phyloP scores from a whole-genome alignment of 2,797 vertebrate genomes.

The Agapornis canus region DNA sequence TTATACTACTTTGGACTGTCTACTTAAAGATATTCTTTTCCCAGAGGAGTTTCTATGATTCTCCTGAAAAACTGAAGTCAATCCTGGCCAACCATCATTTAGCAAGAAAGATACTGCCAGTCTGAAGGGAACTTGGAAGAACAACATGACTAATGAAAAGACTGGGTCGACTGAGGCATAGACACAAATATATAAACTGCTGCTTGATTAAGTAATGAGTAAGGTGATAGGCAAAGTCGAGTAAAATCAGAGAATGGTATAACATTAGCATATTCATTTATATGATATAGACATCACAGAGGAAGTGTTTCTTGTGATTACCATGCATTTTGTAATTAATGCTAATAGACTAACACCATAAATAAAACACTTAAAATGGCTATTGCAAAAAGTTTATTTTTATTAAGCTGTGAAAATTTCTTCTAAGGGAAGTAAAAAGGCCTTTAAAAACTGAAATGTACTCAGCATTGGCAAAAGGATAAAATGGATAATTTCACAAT shows the following conservation, averaged over 20 bases:
- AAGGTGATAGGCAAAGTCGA: neutral
- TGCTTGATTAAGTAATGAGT: neutral
- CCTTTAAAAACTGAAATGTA: neutral
- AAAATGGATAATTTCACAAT: neutral
- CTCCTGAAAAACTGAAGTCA: neutral
- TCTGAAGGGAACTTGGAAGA: neutral
- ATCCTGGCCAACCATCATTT: neutral
- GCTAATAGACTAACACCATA: neutral
- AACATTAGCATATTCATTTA: neutral
- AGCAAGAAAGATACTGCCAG: neutral
- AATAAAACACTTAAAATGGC: neutral
- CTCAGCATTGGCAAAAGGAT: neutral
- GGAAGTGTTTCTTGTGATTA: neutral
- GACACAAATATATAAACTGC: neutral
- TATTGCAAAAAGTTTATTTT: neutral
- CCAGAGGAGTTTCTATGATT: neutral
- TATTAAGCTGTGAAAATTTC: neutral
- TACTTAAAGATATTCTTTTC: neutral
- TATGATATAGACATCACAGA: neutral
- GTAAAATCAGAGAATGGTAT: neutral
- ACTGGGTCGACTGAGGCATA: neutral
- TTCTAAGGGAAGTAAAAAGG: neutral
- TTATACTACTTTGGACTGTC: neutral
- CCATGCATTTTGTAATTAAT: neutral
- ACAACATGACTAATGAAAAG: neutral